These are phyloP conservation scores for Rhinichthys osculus DNA, from an alignment of 2,797 vertebrate species.

Conservation along the genomic window DNA sequence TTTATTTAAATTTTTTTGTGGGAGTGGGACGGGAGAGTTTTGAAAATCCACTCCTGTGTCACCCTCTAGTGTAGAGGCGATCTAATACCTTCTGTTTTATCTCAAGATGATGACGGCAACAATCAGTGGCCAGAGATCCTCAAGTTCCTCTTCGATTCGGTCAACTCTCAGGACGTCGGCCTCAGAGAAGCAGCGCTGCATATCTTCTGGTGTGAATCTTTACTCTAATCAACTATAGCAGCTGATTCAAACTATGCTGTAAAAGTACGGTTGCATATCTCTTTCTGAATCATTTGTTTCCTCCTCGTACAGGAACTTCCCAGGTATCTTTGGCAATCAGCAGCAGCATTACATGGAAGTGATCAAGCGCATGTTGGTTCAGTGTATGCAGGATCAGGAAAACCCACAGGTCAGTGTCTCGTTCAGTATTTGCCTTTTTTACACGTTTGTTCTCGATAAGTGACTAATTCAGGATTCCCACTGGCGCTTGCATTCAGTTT, in stretches of 20 bases:
- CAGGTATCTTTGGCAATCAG: constrained; percentile 98
- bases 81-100: not conserved
- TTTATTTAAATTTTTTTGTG: no score
- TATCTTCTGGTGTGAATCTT: constrained; percentile 89
- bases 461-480: not conserved
- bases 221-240: no score
- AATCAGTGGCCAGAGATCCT: constrained; percentile 98
- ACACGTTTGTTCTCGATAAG: no score
- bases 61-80: not conserved
- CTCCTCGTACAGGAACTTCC: constrained; percentile 88
- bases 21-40: not conserved
- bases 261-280: not conserved
- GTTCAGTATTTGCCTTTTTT: no score
- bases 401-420: constrained; percentile 86
- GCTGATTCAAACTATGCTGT: not conserved
- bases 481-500: not conserved
- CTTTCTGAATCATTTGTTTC: not conserved
- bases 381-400: constrained; percentile 98
- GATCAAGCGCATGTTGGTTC: constrained; percentile 97
- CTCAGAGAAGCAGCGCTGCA: constrained; percentile 94
- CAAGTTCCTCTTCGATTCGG: constrained; percentile 97
- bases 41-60: no score
- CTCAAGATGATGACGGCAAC: constrained; percentile 93
- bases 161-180: constrained; percentile 90
- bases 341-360: constrained; percentile 98